A percentile compares a stretch with the other conserved stretches of the same genome.
Conservation (phyloP, 2,888 invertebrate genomes). For the Phortica okadai region DNA sequence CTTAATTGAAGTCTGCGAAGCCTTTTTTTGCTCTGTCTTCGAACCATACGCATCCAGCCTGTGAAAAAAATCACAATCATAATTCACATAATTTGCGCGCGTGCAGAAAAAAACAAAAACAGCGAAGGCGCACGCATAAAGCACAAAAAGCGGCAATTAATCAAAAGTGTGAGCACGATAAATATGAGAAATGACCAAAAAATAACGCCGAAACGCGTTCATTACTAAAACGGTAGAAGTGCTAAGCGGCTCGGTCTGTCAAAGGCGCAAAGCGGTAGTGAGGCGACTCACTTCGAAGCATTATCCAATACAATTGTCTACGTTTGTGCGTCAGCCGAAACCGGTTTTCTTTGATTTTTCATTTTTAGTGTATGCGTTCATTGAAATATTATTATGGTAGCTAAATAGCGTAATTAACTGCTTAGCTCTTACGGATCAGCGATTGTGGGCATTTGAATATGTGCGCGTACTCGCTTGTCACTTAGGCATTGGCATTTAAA, state of each 20-base stretch:
- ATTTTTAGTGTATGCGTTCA: background rate
- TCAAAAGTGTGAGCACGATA: constrained; percentile 54
- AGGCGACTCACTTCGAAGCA: background rate
- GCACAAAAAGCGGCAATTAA: constrained; percentile 51
- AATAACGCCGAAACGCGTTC: constrained; percentile 15
- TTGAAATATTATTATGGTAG: background rate
- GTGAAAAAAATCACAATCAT: background rate
- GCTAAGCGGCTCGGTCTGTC: background rate
- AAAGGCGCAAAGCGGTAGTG: background rate
- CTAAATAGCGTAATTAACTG: constrained; percentile 16
- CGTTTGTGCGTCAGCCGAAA: background rate
- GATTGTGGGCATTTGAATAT: background rate
- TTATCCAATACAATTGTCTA: background rate
- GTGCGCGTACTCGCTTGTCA: background rate
- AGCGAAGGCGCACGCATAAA: constrained; percentile 22
- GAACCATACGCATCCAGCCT: background rate
- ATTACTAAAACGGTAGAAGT: constrained; percentile 5
- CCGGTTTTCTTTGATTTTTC: constrained; percentile 10
- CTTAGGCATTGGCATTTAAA: constrained; percentile 3
- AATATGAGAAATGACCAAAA: constrained; percentile 61
- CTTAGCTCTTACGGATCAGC: background rate
- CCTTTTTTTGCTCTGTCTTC: background rate
- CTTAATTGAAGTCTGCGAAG: constrained; percentile 11
- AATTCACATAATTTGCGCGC: background rate
- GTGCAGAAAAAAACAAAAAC: constrained; percentile 42